Base-by-base conservation (phyloP, 2,113 vertebrate genomes). In the Chroicocephalus ridibundus region DNA sequence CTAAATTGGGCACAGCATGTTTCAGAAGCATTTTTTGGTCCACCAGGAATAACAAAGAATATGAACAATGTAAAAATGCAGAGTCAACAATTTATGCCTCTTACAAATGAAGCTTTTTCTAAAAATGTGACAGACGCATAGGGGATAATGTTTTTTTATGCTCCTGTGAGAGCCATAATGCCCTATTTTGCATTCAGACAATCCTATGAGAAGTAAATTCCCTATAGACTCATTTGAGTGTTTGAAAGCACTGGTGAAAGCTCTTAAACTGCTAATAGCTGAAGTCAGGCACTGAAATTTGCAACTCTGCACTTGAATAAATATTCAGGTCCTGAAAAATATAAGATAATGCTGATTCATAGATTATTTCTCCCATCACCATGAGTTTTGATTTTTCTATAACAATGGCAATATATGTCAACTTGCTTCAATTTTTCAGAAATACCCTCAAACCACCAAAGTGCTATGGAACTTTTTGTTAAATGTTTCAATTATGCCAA, bases 161-260 rank as follows among this genome's bases (percentile, higher is more conserved):
- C 55, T 93, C 90, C 85, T 90, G 58, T 74, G 95, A 96, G 88
- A 96, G 32, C 71, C 46, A n/a, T 90, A 90, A 94, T 76, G 72
- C 16, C 21, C 61, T 31, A 80, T 90, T 96, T 88, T 83, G 84
- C 64, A 93, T 95, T 94, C 92, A 86, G 80, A 83, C 27, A 82
- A 62, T 51, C 90, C 83, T 86, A 90, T 13, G 42, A 94, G 42
- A 96, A 88, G 32, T 54, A 80, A 93, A 96, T 90, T 96, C 95
- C 90, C 93, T 68, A n/a, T 5, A 83, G 92, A 77, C 26, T 77
- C 75, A 82, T 93, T 86, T 93, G 54, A 83, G 68, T 74, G 71
- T 87, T 94, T 92, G 71, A 96, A 96, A 88, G 51, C 68, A 83
- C 26, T 68, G 26, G 25, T 62, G 51, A 77, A 96, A 96, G 91